A percentile compares a stretch with the other conserved stretches of the same genome.
Evolutionary conservation across 2,113 vertebrate genomes (phyloP).

Genomic region (Mola mola): DNA sequence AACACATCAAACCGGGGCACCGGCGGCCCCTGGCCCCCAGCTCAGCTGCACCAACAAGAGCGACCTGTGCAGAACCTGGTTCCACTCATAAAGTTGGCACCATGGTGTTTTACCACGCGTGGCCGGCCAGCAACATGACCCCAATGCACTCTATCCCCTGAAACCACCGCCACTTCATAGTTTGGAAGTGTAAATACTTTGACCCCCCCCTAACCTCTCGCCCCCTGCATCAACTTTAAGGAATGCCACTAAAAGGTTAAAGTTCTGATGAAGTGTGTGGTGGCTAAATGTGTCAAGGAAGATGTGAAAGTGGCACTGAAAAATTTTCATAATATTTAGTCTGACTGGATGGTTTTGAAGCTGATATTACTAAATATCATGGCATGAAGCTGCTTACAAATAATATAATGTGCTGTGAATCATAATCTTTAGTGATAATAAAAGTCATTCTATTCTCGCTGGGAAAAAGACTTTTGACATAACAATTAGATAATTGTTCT

Average conservation of each 20-base stretch:
- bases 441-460: no score
- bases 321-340: no score
- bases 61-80: conserved; percentile 55
- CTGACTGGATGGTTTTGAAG: no score
- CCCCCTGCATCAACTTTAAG: conserved; percentile 39
- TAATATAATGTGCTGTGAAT: no score
- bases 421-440: no score
- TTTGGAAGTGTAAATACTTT: conserved; percentile 68
- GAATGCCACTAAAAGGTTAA: conserved; percentile 61
- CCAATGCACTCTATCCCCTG: conserved; percentile 36
- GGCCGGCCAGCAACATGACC: conserved; percentile 55
- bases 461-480: no score
- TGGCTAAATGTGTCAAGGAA: conserved; percentile 20
- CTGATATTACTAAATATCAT: no score
- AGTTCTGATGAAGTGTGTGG: conserved; percentile 42
- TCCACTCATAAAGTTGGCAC: conserved; percentile 66
- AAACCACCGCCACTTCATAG: conserved; percentile 40
- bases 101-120: conserved; percentile 54
- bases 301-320: neutral
- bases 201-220: conserved; percentile 24
- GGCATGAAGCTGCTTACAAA: neutral
- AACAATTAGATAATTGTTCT: no score
- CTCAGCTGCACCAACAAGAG: conserved; percentile 74
- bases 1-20: conserved; percentile 54
- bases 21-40: conserved; percentile 33